phyloP scores from a whole-genome alignment of 2,113 vertebrate genomes.

The Galemys pyrenaicus region DNA sequence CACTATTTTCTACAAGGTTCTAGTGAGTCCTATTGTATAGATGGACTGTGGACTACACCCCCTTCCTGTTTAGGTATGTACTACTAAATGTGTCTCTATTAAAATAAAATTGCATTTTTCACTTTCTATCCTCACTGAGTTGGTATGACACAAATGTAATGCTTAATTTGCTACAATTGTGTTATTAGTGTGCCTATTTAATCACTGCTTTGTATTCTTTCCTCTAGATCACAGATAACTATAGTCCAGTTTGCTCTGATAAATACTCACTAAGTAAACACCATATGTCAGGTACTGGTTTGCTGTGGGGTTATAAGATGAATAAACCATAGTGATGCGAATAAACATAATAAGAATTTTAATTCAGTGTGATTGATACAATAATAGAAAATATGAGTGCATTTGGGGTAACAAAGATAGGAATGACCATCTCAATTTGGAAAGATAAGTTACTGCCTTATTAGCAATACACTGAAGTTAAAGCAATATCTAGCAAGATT shows the following conservation, averaged over 20 bases:
- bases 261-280: not conserved
- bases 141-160: not conserved
- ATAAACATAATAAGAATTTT: not conserved
- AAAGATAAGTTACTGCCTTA: not conserved
- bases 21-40: constrained; percentile 75
- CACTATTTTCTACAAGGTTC: constrained; percentile 84
- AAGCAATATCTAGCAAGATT: not conserved
- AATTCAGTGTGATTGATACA: not conserved
- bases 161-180: not conserved
- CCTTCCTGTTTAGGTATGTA: constrained; percentile 84
- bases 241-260: not conserved
- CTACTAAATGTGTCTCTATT: not conserved
- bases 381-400: not conserved
- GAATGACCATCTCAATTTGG: too few relatives aligned
- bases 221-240: not conserved
- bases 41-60: constrained; percentile 80
- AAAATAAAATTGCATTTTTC: not conserved
- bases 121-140: not conserved
- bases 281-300: not conserved
- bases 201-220: not conserved
- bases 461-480: not conserved
- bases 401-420: not conserved
- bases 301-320: not conserved
- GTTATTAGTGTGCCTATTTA: not conserved
- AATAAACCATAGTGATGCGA: too few relatives aligned